Evolutionary conservation across 2,797 vertebrate species (phyloP), one percentile per base, ranked within the genome.

Genomic region (Chiroxiphia lanceolata): DNA sequence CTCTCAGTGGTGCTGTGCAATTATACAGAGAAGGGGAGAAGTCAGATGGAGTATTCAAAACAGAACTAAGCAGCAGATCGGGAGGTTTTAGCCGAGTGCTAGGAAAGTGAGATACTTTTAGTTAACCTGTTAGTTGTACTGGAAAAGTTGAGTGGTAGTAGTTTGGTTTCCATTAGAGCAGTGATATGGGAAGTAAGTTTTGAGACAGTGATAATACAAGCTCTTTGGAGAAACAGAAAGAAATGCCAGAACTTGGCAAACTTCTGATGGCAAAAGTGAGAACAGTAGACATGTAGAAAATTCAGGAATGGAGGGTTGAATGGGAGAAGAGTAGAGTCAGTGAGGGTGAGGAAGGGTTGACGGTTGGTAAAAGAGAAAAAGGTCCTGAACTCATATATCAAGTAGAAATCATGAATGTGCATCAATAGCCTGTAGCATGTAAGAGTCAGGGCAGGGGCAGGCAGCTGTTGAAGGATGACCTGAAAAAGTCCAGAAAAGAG

Each of bases 371-470:
- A 76, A 79, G 26, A 34, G 29, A 13, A 57, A 59, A 48, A 40
- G 15, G 9, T n/a, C 27, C 22, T 80, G 53, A 40, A 27, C 70
- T 61, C 12, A 3, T 27, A 5, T 13, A 33, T 70, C 7, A 11
- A 18, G 47, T 53, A 61, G 61, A 85, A 90, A 13, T 53, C 10
- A 10, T 5, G 22, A 57, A 33, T 23, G 19, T 47, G 14, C 40
- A 51, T 50, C 65, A 31, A 0, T 20, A 80, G 31, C 13, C 15
- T 42, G 4, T 51, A 45, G 51, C 27, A 6, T 1, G 1, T 65
- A 5, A 54, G 67, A 29, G 6, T 50, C 1, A 1, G 8, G 29
- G 13, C 0, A 5, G 9, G 27, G 15, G 11, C 16, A 15, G 44
- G 33, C 38, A 65, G 42, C 29, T 5, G 3, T 60, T 64, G 45